Evolutionary conservation across 2,888 invertebrate genomes (phyloP), one percentile per base, ranked within the genome.

Genomic region (Balanococcus diminutus): DNA sequence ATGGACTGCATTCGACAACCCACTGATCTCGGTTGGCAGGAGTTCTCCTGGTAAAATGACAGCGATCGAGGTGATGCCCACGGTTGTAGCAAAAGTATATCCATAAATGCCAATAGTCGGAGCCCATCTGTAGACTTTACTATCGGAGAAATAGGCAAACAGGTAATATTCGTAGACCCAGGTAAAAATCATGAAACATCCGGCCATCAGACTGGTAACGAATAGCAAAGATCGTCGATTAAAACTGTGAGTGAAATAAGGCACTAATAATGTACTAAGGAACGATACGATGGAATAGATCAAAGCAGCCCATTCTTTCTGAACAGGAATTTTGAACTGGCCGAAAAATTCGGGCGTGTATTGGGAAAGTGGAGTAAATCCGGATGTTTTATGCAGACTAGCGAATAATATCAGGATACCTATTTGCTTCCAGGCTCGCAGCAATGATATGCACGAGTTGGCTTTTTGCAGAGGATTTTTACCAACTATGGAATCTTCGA

Each of bases 1-100:
- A 19, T 46, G 75, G 0, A 75, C n/a, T 0, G 79, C 79, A 9
- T 32, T 22, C 6, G 75, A 36, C 6, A 72, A 32, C 31, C 85
- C 85, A 51, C 46, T 51, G 11, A 75, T 75, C 31, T 85, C 85
- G 0, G 79, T 46, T 9, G 85, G 85, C 39, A 85, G 46, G 11
- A 85, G 79, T 75, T 85, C 85, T 39, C 46, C 85, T 31, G 85
- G 85, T 31, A 85, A 14, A 19, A 85, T 85, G 46, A 85, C 85
- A 3, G 75, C 25, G 8, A 85, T 75, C 36, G 85, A 85, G 16
- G 79, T 85, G n/a, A 85, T 85, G 19, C 85, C 85, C 8, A 85
- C 11, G 14, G 85, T 79, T 4, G 42, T 85, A n/a, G 51, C 9
- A 11, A 85, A n/a, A 6, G 72, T 75, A n/a, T 85, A 85, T 0